Evolutionary conservation across 2,113 vertebrate genomes (phyloP), one percentile per base, ranked within the genome.

Genomic region (Phalacrocorax aristotelis): DNA sequence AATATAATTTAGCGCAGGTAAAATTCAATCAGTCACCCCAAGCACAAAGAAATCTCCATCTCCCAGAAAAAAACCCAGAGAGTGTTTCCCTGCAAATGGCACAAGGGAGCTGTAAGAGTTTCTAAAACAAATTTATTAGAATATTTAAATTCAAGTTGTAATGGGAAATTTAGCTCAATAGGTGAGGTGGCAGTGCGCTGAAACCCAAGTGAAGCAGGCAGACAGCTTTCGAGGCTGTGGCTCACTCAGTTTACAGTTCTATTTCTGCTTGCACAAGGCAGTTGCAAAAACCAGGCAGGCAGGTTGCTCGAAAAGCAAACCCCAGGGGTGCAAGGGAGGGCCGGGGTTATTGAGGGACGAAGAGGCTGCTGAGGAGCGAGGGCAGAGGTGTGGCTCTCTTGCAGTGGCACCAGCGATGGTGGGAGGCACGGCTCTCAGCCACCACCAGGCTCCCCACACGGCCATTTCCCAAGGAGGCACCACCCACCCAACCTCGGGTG

Each of bases 1-100:
- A 98, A 98, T 98, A 98, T 98, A 98, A 99, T 98, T 98, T 98
- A 98, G 98, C 95, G 74, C 98, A 98, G 98, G 98, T 98, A 98
- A 98, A 98, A 99, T 98, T 98, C 98, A 98, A 98, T 99, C 98
- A 98, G 98, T 98, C 98, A 98, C 98, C 98, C 98, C 95, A 97
- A 98, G 98, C 97, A 98, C 98, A 99, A 98, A 97, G 98, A 98
- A 98, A 98, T 98, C 97, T 98, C 97, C 96, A 95, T 98, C 98
- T 98, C 97, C 97, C 95, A 97, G 97, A 98, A 93, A 97, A 95
- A 97, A 97, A 95, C 25, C 76, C 52, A 65, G 90, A 92, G 95
- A 94, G 95, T 93, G 89, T 87, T 96, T 97, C 94, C 97, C 96
- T 87, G 87, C 87, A 97, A 96, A 98, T 80, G 95, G 91, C 97